Evolutionary conservation across 2,113 vertebrate genomes (phyloP), one percentile per base, ranked within the genome.

Genomic region (Leptodactylus fuscus): DNA sequence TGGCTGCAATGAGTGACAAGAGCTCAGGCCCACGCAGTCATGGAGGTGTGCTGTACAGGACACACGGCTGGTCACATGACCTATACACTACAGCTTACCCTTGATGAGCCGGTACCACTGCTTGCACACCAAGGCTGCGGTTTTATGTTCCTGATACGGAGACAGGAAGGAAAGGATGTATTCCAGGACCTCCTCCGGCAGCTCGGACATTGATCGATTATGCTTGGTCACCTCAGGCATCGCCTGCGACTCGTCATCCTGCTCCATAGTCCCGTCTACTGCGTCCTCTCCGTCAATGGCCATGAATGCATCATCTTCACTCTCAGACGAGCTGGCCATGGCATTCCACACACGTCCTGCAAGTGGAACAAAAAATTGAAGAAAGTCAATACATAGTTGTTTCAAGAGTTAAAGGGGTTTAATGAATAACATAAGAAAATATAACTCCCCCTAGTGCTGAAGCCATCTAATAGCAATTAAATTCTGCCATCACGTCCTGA

Each of bases 71-170:
- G 7, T 13, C 9, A 12, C 2, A 48, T 12, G 15, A 1, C 6
- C 32, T 36, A 5, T 16, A 24, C 65, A 48, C 49, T 8, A 15
- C 1, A 7, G 20, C 76, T 60, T 94, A 99, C 98, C 98, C 97
- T 99, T 99, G 92, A 99, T 99, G 36, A 99, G 97, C 71, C 98
- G 96, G 88, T 99, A 98, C 98, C 98, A 99, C 92, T 98, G 97
- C 87, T 98, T 99, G 90, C 97, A 99, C 82, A 99, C 98, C 2
- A 99, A 95, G 24, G 98, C 98, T 1, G 98, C 97, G 0, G 95
- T 99, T 91, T 99, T 99, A 93, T 99, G 98, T 90, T 99, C 97
- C 92, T 99, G 98, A 83, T 99, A 99, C 0, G 98, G 98, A 0
- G 97, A 99, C 0, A 99, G 96, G 90, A 99, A 99, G 85, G 98